A percentile compares a stretch with the other conserved stretches of the same genome.
These are phyloP conservation scores for Athalia cordata DNA, from an alignment of 2,888 invertebrate genomes.

Conservation along the genomic window DNA sequence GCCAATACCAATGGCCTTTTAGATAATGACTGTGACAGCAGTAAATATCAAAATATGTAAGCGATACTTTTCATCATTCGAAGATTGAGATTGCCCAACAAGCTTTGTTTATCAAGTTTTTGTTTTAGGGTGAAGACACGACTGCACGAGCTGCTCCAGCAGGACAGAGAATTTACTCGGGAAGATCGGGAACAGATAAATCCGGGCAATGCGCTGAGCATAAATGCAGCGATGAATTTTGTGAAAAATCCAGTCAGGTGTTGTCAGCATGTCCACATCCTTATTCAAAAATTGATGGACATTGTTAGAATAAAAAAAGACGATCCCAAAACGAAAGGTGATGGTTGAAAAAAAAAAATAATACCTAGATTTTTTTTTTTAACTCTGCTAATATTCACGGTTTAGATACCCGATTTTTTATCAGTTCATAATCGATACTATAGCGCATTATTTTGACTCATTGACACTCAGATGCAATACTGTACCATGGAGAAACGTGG, in stretches of 20 bases:
- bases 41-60: conserved; percentile 95
- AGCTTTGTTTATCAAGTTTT: conserved; percentile 10
- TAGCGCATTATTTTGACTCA: conserved; percentile 49
- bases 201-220: conserved; percentile 94
- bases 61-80: conserved; percentile 64
- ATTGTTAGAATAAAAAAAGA: conserved; percentile 91
- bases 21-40: conserved; percentile 98
- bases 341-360: not conserved
- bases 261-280: conserved; percentile 91
- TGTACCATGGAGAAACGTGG: conserved; percentile 99
- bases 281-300: conserved; percentile 90
- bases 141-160: conserved; percentile 93
- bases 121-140: conserved; percentile 92
- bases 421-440: conserved; percentile 14
- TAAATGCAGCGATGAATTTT: conserved; percentile 92
- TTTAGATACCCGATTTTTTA: conserved; percentile 11
- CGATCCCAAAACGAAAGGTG: conserved; percentile 90
- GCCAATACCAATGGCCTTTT: conserved; percentile 98
- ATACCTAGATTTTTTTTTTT: no score
- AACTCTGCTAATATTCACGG: conserved; percentile 25
- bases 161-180: conserved; percentile 88
- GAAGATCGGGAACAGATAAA: conserved; percentile 92
- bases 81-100: not conserved
- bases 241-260: conserved; percentile 97
- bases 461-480: conserved; percentile 82